Evolutionary conservation across 2,888 invertebrate species (phyloP), one percentile per base, ranked within the genome.

Genomic region (Miltochrista miniata): DNA sequence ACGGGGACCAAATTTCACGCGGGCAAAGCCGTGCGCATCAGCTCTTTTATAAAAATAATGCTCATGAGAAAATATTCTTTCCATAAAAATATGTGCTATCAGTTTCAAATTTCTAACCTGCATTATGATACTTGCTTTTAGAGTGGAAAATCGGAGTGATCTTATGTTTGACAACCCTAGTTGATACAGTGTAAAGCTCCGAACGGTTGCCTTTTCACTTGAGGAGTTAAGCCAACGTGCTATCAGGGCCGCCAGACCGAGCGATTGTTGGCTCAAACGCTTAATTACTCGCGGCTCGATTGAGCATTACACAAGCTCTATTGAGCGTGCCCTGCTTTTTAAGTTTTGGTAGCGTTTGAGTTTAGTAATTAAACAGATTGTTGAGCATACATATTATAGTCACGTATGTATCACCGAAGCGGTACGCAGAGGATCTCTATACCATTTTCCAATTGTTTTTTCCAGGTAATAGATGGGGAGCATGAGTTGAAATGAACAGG

Each of bases 191-290:
- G 54, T 56, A 60, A 68, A 45, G 61, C 67, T 64, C 51, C 56
- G 54, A 64, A 57, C 62, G 63, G 63, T 64, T 66, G 75, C 68
- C 74, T 76, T 75, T 77, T 70, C 73, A 72, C 68, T 75, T 68
- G 74, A 77, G 72, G 66, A 76, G 75, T 78, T 81, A 83, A 82
- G 81, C 78, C 69, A 64, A 51, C 56, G 57, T 65, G 72, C 79
- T 83, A 83, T 83, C 83, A 79, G 66, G 54, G 55, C 69, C 61
- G 73, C 72, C 83, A 76, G 77, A 74, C 76, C 74, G 65, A 72
- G 64, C 76, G 76, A 77, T 79, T 82, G 83, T 82, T 83, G 76
- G 79, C 76, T 79, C 75, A 75, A 82, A 74, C 74, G 78, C 76
- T 82, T 82, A 84, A 84, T 85, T 84, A 83, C 74, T 72, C 70